Base-by-base conservation (phyloP, 2,113 vertebrate genomes). In the Ceuthmochares aereus region DNA sequence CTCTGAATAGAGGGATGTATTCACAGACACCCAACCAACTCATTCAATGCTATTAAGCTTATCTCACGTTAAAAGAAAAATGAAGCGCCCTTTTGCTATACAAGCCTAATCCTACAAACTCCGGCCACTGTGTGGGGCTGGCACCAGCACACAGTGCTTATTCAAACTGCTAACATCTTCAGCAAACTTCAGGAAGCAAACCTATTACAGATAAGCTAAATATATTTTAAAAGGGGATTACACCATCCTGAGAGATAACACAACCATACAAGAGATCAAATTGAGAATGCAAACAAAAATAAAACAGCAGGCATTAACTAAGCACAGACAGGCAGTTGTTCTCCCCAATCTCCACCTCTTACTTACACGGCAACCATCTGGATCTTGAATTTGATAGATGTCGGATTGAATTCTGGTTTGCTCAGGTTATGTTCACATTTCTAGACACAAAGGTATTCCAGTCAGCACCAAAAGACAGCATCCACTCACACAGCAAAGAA, bases 341-440 rank as follows among this genome's bases (percentile, higher is more conserved):
- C 37, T 63, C 43, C n/a, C 23, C 40, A 64, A 0, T 19, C 15
- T 42, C 76, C 15, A 0, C 32, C 89, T 95, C 81, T 95, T 97
- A 99, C 99, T 99, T 96, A 99, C 99, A 99, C 98, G 95, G 99
- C 99, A 95, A 99, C 99, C 96, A 99, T 98, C 90, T 99, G 99
- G 86, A 99, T 99, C 98, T 99, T 99, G 97, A 99, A 99, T 98
- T 99, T 99, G 95, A 99, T 99, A 75, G 99, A 99, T 25, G 99
- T 99, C 51, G 99, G 99, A 96, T 99, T 99, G 97, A 99, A 99
- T 96, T 99, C 99, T 25, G 99, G 99, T 93, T 99, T 99, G 98
- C 99, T 99, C 98, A 99, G 97, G 96, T 99, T 99, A 97, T 99
- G 99, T 96, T 99, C 99, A 96, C 99, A 99, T 98, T 99, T 99